phyloP scores from a whole-genome alignment of 1,140 invertebrate species.

The Daktulosphaira vitifoliae region DNA sequence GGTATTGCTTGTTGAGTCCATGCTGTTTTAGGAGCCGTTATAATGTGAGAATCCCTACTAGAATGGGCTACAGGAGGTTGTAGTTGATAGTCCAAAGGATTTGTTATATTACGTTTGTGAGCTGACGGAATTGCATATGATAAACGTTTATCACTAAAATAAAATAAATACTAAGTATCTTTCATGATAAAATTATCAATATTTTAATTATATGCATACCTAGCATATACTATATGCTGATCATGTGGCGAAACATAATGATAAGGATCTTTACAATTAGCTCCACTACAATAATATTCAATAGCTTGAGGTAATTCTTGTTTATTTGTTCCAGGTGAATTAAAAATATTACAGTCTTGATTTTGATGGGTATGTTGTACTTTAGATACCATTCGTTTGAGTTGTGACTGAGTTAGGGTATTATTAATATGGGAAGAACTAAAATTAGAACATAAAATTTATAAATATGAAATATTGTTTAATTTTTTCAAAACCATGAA shows the following conservation, averaged over 20 bases:
- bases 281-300: slow-evolving; percentile 42
- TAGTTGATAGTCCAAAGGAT: slow-evolving; percentile 40
- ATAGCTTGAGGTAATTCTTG: slow-evolving; percentile 47
- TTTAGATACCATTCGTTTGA: slow-evolving; percentile 77
- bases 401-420: slow-evolving; percentile 59
- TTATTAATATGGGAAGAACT: slow-evolving; percentile 43
- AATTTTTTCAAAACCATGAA: too few species aligned
- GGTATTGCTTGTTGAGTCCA: slow-evolving; percentile 51
- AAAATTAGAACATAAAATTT: too few species aligned
- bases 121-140: slow-evolving; percentile 49
- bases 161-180: slow-evolving; percentile 35
- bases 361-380: slow-evolving; percentile 50
- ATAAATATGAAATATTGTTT: neutral
- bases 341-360: slow-evolving; percentile 54
- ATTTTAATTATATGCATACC: slow-evolving; percentile 32
- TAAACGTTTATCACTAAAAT: slow-evolving; percentile 49
- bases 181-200: neutral
- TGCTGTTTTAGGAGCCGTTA: slow-evolving; percentile 41
- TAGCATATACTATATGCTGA: slow-evolving; percentile 50
- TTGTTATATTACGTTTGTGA: slow-evolving; percentile 31
- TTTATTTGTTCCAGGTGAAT: slow-evolving; percentile 45
- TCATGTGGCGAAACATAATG: slow-evolving; percentile 51
- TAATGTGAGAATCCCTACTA: slow-evolving; percentile 46
- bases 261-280: slow-evolving; percentile 49
- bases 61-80: slow-evolving; percentile 58